Base-by-base conservation (phyloP, 2,797 vertebrate genomes). In the Amazona finschi region DNA sequence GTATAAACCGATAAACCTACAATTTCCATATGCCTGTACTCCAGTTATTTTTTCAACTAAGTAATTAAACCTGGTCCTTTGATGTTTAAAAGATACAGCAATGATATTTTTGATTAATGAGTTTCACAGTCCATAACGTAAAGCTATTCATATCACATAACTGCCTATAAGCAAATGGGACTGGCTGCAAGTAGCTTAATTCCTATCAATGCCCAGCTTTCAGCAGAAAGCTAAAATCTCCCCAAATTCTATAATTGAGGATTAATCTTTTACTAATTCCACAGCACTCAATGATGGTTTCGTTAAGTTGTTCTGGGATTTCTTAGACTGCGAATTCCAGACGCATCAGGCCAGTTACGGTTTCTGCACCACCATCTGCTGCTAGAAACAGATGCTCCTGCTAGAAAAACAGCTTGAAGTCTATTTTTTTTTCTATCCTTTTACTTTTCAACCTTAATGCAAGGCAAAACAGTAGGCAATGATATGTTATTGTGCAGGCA, bases 401-500 rank as follows among this genome's bases (percentile, higher is more conserved):
- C 33, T 38, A 1, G 7, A 39, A 41, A 8, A 64, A 22, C 18
- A 30, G 20, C 22, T 30, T 14, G 15, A 61, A 43, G 20, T 41
- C 33, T 13, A 46, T 46, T 49, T 1, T 0, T 16, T 62, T 88
- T 30, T n/a, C 36, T 39, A 20, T 6, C 13, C 64, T 60, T 49
- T 60, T 46, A 9, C 10, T 33, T 52, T 44, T 65, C 8, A 52
- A 25, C 11, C 28, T 50, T 31, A 22, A n/a, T 1, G 9, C 8
- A 4, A 82, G 13, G 30, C 21, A 47, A 27, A 85, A 15, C 28
- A 22, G 25, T 1, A 28, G 39, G 10, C 5, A n/a, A n/a, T 1
- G 3, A 17, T 15, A 6, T 2, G 2, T 13, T 36, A 4, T 5
- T 0, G 1, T 14, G 24, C n/a, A 27, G 31, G 24, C 14, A 46